Base-by-base conservation (phyloP, 2,797 vertebrate genomes). In the Coracias cyanogaster region DNA sequence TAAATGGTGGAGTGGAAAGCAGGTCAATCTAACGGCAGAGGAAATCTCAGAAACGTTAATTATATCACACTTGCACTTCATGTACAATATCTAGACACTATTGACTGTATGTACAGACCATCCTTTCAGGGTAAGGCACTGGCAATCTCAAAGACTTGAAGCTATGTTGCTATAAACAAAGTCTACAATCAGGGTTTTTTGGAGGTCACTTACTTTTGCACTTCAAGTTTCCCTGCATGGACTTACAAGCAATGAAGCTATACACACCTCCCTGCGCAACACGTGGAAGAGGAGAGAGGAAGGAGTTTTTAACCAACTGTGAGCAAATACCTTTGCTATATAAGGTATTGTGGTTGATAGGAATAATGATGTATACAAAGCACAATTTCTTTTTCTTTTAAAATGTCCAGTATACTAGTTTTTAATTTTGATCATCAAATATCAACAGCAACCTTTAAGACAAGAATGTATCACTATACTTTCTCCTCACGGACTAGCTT, bases 211-310 rank as follows among this genome's bases (percentile, higher is more conserved):
- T 20, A 20, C 28, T 86, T 90, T 73, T 26, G 29, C 1, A 0
- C 10, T 41, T 18, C 20, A 41, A 19, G 4, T 25, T 74, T 60
- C 21, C 12, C 39, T 43, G 10, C 4, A 10, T 2, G 6, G 19
- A 17, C 49, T 48, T 48, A 20, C 6, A 73, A 78, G 33, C 0
- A 0, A 54, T 13, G 14, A 12, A 58, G 28, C 37, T 54, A 3
- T 4, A 22, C n/a, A 49, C 6, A 46, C 16, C 48, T 84, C 20
- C 10, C 33, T 13, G 41, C 6, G 43, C 0, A 22, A 8, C 0
- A 82, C 5, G 3, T 12, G 10, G 39, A 52, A 73, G 9, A 66
- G 18, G 37, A 73, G 15, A 51, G 13, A 10, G 5, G 10, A 13
- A 62, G 12, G 8, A 33, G 10, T n/a, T 11, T 69, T 69, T 35